phyloP scores from a whole-genome alignment of 2,888 invertebrate genomes.

The Ormyrus pomaceus region DNA sequence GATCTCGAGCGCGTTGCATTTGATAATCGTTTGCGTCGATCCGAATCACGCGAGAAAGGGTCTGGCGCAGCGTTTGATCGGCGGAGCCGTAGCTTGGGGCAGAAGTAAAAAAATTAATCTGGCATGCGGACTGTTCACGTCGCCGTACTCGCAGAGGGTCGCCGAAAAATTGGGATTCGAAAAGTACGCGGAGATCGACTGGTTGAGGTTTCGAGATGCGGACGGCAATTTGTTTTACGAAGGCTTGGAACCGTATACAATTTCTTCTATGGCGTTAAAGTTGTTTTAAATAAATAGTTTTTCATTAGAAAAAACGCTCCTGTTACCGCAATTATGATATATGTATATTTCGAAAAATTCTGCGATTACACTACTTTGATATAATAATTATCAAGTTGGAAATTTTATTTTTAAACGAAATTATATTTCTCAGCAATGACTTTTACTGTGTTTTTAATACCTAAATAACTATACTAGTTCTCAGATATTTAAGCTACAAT shows the following conservation, averaged over 20 bases:
- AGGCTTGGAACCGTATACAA: background rate
- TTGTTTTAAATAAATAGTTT: too few species aligned
- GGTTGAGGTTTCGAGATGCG: background rate
- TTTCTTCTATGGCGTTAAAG: conserved; percentile 4
- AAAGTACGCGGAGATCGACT: background rate
- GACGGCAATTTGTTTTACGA: conserved; percentile 14
- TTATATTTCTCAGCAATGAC: too few species aligned
- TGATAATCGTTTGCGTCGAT: background rate
- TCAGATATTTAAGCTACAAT: too few species aligned
- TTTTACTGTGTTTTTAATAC: too few species aligned
- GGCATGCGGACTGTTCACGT: conserved; percentile 15
- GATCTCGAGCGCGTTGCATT: background rate
- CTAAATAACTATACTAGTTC: too few species aligned
- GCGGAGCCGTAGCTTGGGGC: background rate
- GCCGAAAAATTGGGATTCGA: conserved; percentile 27
- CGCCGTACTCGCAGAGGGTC: background rate
- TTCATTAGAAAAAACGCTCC: too few species aligned
- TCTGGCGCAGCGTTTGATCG: background rate
- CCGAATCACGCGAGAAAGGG: background rate
- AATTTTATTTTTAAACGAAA: too few species aligned
- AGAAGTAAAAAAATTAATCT: background rate
- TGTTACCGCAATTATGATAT: too few species aligned
- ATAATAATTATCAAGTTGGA: too few species aligned
- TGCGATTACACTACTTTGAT: too few species aligned
- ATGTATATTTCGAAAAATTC: too few species aligned